A percentile compares a stretch with the other conserved stretches of the same genome.
These are phyloP conservation scores for Chitala chitala DNA, from an alignment of 2,113 vertebrate genomes.

Conservation along the genomic window DNA sequence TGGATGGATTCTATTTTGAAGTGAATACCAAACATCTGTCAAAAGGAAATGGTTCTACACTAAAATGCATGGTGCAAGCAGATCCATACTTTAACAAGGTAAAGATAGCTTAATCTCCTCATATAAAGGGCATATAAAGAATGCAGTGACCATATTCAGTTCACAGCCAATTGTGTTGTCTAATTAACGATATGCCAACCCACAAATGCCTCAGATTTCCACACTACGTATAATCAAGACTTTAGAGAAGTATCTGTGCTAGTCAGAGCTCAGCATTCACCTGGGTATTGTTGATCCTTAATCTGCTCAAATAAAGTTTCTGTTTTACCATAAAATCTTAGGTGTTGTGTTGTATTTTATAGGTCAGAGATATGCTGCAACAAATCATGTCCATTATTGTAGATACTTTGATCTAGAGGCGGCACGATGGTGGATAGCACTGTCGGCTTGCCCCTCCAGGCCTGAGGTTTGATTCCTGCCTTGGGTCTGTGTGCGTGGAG, in stretches of 20 bases:
- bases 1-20: no score
- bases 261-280: constrained; percentile 45
- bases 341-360: constrained; percentile 56
- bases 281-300: constrained; percentile 47
- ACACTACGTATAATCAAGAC: constrained; percentile 34
- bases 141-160: constrained; percentile 28
- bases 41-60: background rate
- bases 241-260: constrained; percentile 40
- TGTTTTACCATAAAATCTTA: constrained; percentile 32
- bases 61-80: no score
- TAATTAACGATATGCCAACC: constrained; percentile 43
- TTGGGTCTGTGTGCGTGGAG: no score
- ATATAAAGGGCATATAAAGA: constrained; percentile 30
- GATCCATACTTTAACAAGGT: background rate
- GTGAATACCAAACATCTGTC: no score
- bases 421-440: no score
- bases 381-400: no score
- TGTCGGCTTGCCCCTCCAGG: no score
- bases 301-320: constrained; percentile 41
- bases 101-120: constrained; percentile 1
- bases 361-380: constrained; percentile 56
- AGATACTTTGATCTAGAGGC: no score
- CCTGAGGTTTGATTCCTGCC: no score
- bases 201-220: constrained; percentile 29
- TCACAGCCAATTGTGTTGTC: constrained; percentile 33